A percentile compares a stretch with the other conserved stretches of the same genome.
phyloP scores from a whole-genome alignment of 2,113 vertebrate genomes.

The Scalopus aquaticus region DNA sequence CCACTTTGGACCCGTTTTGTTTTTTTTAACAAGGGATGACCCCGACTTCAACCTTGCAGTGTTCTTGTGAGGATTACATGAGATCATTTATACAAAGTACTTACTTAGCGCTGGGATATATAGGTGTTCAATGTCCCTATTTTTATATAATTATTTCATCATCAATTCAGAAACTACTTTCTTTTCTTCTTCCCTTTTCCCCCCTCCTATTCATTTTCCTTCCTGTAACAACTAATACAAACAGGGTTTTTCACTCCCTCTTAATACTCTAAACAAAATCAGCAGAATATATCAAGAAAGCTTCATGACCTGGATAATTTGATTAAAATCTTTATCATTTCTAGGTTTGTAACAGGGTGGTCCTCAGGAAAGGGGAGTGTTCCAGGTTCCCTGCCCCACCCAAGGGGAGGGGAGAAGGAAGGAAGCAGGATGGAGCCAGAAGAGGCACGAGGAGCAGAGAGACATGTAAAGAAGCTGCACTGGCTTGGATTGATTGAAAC shows the following conservation, averaged over 20 bases:
- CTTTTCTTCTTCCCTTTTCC: background rate
- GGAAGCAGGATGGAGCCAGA: too few species aligned
- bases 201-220: constrained; percentile 13
- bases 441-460: too few species aligned
- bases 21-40: background rate
- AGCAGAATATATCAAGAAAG: background rate
- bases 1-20: background rate
- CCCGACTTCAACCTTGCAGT: background rate
- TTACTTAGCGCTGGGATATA: background rate
- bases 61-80: background rate
- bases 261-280: constrained; percentile 40
- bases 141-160: constrained; percentile 46
- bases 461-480: too few species aligned
- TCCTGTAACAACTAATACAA: background rate
- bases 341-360: too few species aligned
- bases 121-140: background rate
- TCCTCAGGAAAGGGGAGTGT: too few species aligned
- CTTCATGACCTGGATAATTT: constrained; percentile 62
- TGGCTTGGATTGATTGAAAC: too few species aligned
- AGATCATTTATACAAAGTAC: background rate
- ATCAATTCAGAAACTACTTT: constrained; percentile 16
- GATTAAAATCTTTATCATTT: constrained; percentile 61
- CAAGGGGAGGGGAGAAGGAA: too few species aligned
- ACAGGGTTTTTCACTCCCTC: background rate
- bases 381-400: too few species aligned